Percentiles rank a stretch among this genome's conserved stretches.
Conservation (phyloP, 2,888 invertebrate genomes). For the Drosophila stalkeri region DNA sequence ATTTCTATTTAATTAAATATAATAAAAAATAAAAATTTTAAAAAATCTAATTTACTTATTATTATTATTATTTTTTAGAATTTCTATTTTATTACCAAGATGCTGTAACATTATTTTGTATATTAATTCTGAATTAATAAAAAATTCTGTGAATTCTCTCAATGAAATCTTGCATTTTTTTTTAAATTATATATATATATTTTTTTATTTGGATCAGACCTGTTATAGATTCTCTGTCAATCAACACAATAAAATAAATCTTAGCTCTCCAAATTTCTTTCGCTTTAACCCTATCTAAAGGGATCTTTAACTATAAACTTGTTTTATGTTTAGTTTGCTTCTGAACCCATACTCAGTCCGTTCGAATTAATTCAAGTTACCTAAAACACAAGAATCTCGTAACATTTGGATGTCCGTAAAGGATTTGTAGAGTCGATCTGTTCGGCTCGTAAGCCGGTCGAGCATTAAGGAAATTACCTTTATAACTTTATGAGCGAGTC, state of each 20-base stretch:
- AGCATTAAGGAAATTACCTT: conserved; percentile 44
- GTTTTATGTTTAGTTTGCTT: background rate
- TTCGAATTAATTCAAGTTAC: background rate
- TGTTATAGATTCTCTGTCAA: background rate
- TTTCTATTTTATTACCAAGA: no score
- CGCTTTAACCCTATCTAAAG: background rate
- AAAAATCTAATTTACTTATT: no score
- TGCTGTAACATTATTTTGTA: no score
- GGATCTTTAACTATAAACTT: background rate
- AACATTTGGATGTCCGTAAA: background rate
- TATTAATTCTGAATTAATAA: no score
- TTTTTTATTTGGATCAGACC: no score
- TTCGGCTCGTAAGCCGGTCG: conserved; percentile 17
- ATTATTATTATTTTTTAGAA: no score
- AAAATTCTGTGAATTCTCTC: no score
- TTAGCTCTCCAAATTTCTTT: background rate
- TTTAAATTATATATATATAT: no score
- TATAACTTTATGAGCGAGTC: conserved; percentile 39
- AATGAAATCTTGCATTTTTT: no score
- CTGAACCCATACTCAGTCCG: background rate
- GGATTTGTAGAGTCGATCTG: conserved; percentile 21
- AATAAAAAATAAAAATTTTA: no score
- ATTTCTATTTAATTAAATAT: no score
- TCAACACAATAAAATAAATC: background rate
- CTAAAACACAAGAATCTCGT: conserved; percentile 4